These are phyloP conservation scores for Malurus leucopterus DNA, from an alignment of 2,797 vertebrate species.

Conservation along the genomic window DNA sequence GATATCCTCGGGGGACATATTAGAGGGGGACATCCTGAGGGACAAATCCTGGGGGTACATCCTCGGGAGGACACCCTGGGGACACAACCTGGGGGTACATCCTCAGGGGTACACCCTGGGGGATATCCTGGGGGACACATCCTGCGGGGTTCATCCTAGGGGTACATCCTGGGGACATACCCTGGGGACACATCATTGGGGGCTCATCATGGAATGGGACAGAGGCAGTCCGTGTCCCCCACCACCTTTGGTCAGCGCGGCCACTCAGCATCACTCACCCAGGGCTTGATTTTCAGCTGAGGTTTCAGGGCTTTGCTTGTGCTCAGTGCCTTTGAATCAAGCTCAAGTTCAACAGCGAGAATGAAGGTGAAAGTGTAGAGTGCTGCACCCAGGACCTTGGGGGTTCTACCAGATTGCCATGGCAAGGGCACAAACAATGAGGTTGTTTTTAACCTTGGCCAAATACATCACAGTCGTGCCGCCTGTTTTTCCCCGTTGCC, in stretches of 20 bases:
- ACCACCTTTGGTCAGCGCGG: fast-evolving
- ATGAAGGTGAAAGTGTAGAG: neutral
- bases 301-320: neutral
- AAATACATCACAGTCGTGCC: neutral
- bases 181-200: neutral
- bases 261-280: fast-evolving
- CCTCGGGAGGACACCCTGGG: neutral
- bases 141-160: neutral
- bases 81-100: neutral
- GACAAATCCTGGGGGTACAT: neutral
- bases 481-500: neutral
- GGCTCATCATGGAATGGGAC: neutral
- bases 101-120: too few relatives aligned
- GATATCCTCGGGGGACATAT: neutral
- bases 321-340: fast-evolving
- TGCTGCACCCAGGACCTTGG: neutral
- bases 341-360: neutral
- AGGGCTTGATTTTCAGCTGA: neutral
- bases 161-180: neutral
- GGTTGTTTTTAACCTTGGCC: neutral
- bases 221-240: fast-evolving
- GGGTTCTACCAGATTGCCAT: neutral
- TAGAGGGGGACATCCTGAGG: neutral
- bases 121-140: too few relatives aligned
- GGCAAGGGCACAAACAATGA: neutral